A percentile compares a stretch with the other conserved stretches of the same genome.
Evolutionary conservation across 2,113 vertebrate species (phyloP).

Genomic region (Plotosus lineatus): DNA sequence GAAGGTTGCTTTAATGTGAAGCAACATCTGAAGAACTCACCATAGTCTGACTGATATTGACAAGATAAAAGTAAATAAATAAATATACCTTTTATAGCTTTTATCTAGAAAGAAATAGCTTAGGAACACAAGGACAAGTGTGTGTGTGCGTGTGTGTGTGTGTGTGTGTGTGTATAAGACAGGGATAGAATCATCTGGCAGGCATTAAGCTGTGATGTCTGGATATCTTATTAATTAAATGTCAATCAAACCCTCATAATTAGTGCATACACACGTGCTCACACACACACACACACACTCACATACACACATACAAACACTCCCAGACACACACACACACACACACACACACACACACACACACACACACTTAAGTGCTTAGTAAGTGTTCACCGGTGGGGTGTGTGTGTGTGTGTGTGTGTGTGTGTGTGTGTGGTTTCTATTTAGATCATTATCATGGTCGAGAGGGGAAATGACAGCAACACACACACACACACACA

Average conservation of each 20-base stretch:
- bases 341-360: constrained; percentile 11
- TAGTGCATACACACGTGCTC: not conserved
- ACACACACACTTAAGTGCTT: not conserved
- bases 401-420: not conserved
- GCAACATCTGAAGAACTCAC: not conserved
- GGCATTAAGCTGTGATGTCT: constrained; percentile 37
- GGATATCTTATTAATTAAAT: constrained; percentile 52
- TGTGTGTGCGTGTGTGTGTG: constrained; percentile 14
- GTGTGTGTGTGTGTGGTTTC: not conserved
- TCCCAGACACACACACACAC: not conserved
- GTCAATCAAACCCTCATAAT: constrained; percentile 51
- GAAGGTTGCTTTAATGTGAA: not conserved
- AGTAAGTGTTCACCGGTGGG: not conserved
- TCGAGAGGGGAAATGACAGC: not conserved
- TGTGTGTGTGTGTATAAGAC: constrained; percentile 2
- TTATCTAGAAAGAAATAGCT: constrained; percentile 8
- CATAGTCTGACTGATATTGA: not conserved
- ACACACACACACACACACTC: constrained; percentile 9
- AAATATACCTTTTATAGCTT: not conserved
- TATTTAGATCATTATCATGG: constrained; percentile 6
- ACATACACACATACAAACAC: constrained; percentile 18
- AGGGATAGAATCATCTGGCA: constrained; percentile 21
- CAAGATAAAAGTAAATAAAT: not conserved
- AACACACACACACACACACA: constrained; percentile 32
- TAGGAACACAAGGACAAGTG: not conserved